phyloP scores from a whole-genome alignment of 2,797 vertebrate genomes.

The Pantherophis alleghaniensis region DNA sequence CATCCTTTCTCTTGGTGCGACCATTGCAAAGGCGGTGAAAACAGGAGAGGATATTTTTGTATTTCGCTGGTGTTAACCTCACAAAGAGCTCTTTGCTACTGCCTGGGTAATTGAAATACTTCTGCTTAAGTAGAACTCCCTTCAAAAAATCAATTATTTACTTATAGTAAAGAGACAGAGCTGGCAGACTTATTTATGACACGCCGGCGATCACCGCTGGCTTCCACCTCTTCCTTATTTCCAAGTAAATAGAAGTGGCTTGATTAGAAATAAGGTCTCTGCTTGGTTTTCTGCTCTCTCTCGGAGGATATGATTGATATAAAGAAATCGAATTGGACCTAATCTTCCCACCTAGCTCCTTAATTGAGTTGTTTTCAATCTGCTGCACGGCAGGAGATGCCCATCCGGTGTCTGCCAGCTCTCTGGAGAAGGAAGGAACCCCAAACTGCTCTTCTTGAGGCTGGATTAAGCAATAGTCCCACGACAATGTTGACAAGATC shows the following conservation, averaged over 20 bases:
- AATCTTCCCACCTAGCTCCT: conserved; percentile 48
- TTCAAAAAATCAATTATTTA: conserved; percentile 57
- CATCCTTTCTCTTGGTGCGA: neutral
- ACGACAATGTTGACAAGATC: neutral
- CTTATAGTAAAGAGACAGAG: conserved; percentile 44
- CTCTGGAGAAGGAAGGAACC: neutral
- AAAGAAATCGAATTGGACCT: conserved; percentile 55
- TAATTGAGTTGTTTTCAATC: conserved; percentile 43
- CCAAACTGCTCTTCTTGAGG: neutral
- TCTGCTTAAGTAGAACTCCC: conserved; percentile 48
- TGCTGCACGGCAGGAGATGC: neutral
- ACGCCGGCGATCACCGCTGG: conserved; percentile 40
- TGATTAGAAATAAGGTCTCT: conserved; percentile 60
- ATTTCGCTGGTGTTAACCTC: conserved; percentile 44
- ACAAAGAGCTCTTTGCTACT: conserved; percentile 4
- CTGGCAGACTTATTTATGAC: conserved; percentile 43
- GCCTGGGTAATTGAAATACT: conserved; percentile 49
- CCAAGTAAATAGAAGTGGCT: conserved; percentile 49
- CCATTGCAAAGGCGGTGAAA: conserved; percentile 7
- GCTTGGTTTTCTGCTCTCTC: neutral
- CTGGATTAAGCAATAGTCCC: neutral
- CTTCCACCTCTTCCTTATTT: conserved; percentile 58
- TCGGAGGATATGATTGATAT: conserved; percentile 49
- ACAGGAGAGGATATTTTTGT: conserved; percentile 19
- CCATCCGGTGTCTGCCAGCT: fast-evolving